Conservation (phyloP, 2,113 vertebrate genomes). For the Erinaceus europaeus region DNA sequence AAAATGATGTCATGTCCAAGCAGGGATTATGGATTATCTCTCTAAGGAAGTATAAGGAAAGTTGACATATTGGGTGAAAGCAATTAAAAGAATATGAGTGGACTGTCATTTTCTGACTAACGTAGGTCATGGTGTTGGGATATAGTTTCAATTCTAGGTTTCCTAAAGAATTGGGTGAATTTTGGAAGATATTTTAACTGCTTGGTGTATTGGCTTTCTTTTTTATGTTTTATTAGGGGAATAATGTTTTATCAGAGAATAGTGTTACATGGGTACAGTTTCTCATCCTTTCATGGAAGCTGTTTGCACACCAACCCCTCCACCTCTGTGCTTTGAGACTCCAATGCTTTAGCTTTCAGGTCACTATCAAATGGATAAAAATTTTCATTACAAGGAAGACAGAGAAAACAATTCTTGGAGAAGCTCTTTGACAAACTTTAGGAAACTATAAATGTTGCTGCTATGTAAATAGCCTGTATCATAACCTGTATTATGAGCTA, state of each 20-base stretch:
- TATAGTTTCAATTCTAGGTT: background rate
- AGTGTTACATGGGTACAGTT: no score
- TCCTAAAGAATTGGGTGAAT: background rate
- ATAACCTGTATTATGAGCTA: background rate
- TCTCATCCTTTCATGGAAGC: no score
- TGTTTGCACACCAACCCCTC: no score
- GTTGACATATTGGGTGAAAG: background rate
- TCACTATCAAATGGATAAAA: background rate
- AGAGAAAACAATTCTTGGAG: background rate
- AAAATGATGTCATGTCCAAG: background rate
- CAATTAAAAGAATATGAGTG: background rate
- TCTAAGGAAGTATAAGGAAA: background rate
- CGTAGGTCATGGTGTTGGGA: background rate
- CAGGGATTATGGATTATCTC: background rate
- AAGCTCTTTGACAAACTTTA: background rate
- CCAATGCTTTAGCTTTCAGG: no score
- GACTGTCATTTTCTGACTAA: background rate
- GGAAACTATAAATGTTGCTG: background rate
- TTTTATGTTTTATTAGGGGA: no score
- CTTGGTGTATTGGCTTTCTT: background rate
- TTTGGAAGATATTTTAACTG: background rate
- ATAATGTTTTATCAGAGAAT: no score
- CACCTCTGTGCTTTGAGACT: no score
- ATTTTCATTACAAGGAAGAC: background rate
- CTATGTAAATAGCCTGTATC: background rate